A percentile compares a stretch with the other conserved stretches of the same genome.
phyloP scores from a whole-genome alignment of 2,888 invertebrate species.

The Melanostoma scalare region DNA sequence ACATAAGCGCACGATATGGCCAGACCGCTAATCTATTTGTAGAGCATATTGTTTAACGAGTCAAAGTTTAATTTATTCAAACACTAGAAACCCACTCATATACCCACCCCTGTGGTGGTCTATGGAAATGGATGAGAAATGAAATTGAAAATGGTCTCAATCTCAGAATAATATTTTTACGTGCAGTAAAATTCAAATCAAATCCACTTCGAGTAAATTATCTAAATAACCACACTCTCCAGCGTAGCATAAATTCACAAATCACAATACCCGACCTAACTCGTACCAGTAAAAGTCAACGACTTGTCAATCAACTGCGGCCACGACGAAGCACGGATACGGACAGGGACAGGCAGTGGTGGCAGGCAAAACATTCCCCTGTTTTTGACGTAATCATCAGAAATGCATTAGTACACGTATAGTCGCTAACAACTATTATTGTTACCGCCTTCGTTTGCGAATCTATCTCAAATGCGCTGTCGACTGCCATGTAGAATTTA shows the following conservation, averaged over 20 bases:
- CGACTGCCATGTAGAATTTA: slow-evolving; percentile 17
- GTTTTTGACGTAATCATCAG: slow-evolving; percentile 56
- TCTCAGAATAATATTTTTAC: slow-evolving; percentile 9
- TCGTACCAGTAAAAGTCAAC: slow-evolving; percentile 78
- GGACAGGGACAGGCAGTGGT: too few species aligned
- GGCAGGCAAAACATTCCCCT: slow-evolving; percentile 58
- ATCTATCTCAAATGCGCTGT: slow-evolving; percentile 51
- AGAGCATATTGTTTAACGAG: slow-evolving; percentile 47
- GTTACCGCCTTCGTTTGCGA: slow-evolving; percentile 66
- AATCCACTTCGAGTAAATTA: slow-evolving; percentile 54
- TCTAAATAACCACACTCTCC: slow-evolving; percentile 47
- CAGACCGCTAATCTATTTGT: slow-evolving; percentile 10
- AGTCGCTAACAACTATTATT: slow-evolving; percentile 69
- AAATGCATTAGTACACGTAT: slow-evolving; percentile 64
- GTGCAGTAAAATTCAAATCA: slow-evolving; percentile 35
- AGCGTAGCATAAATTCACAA: slow-evolving; percentile 36
- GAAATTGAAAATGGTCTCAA: too few species aligned
- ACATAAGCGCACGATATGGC: not conserved
- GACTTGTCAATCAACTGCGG: slow-evolving; percentile 81
- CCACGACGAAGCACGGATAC: not conserved
- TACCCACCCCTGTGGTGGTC: slow-evolving; percentile 34
- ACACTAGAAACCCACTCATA: slow-evolving; percentile 26
- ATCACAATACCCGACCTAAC: too few species aligned
- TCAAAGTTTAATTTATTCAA: slow-evolving; percentile 58
- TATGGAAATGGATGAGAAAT: too few species aligned